Evolutionary conservation across 2,888 invertebrate genomes (phyloP), one percentile per base, ranked within the genome.

Genomic region (Phalera bucephala): DNA sequence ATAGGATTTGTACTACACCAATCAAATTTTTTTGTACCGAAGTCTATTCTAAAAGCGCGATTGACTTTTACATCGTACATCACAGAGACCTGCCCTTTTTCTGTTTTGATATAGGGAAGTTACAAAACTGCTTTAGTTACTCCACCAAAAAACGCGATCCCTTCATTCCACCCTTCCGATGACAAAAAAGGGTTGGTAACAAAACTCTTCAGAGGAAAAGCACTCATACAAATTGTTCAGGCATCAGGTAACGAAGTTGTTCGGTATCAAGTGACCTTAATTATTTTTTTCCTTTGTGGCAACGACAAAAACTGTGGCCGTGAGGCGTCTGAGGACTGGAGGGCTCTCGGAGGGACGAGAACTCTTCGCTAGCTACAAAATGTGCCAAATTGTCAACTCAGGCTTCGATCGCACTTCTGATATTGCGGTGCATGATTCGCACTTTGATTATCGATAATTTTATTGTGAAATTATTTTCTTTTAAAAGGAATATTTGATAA

Each of bases 331-430:
- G 64, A 53, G 45, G 44, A 52, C 47, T 37, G 32, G 52, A 78
- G 80, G 30, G 54, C 58, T 29, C 74, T 74, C 46, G 33, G 45
- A 45, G 41, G 34, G 20, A 49, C 52, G 55, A 79, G 78, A 47
- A 58, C 74, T 57, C 80, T 79, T 47, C 44, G 58, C 65, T 64
- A 55, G 71, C 68, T 65, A 77, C 74, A 77, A 80, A 84, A 80
- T 80, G 80, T 75, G 70, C 68, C 77, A 81, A 84, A 82, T 80
- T 82, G 80, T 72, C 77, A 78, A 80, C 67, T 78, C 74, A 56
- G 69, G 63, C 45, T 50, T 54, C 67, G 73, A 77, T 80, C 75
- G 66, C 69, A 68, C 76, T 71, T 72, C 60, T 64, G 68, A 76
- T 74, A 69, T 62, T 64, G 65, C 64, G 61, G 54, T 53, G 53